phyloP scores from a whole-genome alignment of 2,888 invertebrate genomes.

The Gryllus longicercus region DNA sequence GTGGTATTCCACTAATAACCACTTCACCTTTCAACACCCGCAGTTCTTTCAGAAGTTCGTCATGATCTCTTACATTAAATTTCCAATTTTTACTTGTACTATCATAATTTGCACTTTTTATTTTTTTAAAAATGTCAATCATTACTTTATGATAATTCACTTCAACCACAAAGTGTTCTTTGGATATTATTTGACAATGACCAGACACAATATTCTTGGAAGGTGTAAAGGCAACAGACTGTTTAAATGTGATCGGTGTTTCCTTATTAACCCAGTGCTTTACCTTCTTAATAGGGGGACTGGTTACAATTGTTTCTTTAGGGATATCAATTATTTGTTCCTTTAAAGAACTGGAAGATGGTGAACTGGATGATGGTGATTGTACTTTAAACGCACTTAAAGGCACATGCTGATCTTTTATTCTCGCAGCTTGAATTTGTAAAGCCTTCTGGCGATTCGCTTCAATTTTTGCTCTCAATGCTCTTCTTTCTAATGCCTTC shows the following conservation, averaged over 20 bases:
- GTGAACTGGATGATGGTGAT: not conserved
- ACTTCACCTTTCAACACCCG: slow-evolving; percentile 44
- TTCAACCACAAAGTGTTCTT: slow-evolving; percentile 67
- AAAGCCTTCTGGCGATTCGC: slow-evolving; percentile 47
- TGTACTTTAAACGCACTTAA: not conserved
- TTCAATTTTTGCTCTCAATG: slow-evolving; percentile 18
- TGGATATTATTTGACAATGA: slow-evolving; percentile 60
- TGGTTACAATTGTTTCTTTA: no score
- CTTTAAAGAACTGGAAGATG: not conserved
- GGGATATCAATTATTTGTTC: not conserved
- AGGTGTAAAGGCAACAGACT: not conserved
- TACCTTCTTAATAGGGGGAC: not conserved
- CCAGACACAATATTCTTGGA: slow-evolving; percentile 42
- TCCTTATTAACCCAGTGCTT: not conserved
- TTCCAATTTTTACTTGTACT: slow-evolving; percentile 41
- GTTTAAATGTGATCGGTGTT: not conserved
- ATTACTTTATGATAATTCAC: slow-evolving; percentile 64
- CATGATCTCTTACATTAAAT: slow-evolving; percentile 30
- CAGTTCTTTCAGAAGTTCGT: slow-evolving; percentile 37
- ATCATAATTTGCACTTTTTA: slow-evolving; percentile 72
- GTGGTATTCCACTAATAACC: slow-evolving; percentile 23
- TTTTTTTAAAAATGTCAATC: slow-evolving; percentile 71
- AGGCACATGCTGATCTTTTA: slow-evolving; percentile 38
- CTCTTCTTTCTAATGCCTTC: slow-evolving; percentile 21
- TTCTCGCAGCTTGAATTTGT: slow-evolving; percentile 50